These are phyloP conservation scores for Chymomyza costata DNA, from an alignment of 1,140 invertebrate species.

Conservation along the genomic window DNA sequence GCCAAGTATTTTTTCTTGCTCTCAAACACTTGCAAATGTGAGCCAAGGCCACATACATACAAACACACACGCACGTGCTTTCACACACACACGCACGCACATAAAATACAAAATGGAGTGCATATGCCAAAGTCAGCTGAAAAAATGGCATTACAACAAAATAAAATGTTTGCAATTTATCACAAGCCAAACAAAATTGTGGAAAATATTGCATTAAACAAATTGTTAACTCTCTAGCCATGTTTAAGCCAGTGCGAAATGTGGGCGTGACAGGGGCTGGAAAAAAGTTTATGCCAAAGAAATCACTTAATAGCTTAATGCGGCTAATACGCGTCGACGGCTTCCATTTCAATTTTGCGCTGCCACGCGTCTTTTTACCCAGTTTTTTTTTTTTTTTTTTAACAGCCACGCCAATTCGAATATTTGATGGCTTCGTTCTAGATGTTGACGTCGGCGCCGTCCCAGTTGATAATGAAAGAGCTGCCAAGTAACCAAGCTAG, in stretches of 20 bases:
- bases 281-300: slow-evolving; percentile 3
- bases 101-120: too few relatives aligned
- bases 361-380: too few relatives aligned
- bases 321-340: background rate
- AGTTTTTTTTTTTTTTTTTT: too few relatives aligned
- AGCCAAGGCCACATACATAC: slow-evolving; percentile 21
- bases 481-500: too few relatives aligned
- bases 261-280: too few relatives aligned
- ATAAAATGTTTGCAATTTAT: slow-evolving; percentile 46
- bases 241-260: too few relatives aligned
- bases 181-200: slow-evolving; percentile 22
- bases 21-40: slow-evolving; percentile 22
- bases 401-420: too few relatives aligned
- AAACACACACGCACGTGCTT: slow-evolving; percentile 10
- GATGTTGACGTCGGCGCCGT: too few relatives aligned
- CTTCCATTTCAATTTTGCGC: slow-evolving; percentile 1
- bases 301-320: slow-evolving; percentile 36
- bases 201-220: slow-evolving; percentile 17
- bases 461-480: too few relatives aligned
- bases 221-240: too few relatives aligned
- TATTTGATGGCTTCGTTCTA: too few relatives aligned
- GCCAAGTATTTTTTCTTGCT: slow-evolving; percentile 29
- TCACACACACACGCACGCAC: background rate
- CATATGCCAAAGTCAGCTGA: too few relatives aligned
- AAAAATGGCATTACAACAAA: slow-evolving; percentile 23